A percentile compares a stretch with the other conserved stretches of the same genome.
Evolutionary conservation across 1,140 invertebrate species (phyloP).

Genomic region (Phymastichus coffea): DNA sequence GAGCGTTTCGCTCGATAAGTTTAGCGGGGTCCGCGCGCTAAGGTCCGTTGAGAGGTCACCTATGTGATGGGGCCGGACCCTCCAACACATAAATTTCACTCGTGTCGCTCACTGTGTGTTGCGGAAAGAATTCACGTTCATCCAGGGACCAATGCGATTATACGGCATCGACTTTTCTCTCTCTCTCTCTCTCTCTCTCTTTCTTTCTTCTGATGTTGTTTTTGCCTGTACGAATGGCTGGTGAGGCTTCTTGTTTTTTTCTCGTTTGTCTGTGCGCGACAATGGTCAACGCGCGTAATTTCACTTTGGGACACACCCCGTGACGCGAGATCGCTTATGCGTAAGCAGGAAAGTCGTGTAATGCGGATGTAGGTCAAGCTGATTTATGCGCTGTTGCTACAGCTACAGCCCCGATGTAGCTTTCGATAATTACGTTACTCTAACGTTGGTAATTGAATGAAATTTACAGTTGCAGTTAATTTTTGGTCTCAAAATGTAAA

Average conservation of each 20-base stretch:
- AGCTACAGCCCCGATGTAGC: slow-evolving; percentile 3
- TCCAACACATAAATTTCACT: slow-evolving; percentile 7
- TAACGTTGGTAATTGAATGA: neutral
- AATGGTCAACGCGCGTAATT: neutral
- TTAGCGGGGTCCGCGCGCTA: no score
- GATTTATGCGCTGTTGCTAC: no score
- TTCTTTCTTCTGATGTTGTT: neutral
- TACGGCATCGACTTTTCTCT: neutral
- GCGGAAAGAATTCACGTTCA: neutral
- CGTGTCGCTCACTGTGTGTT: neutral
- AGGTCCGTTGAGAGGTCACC: no score
- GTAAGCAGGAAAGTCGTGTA: neutral
- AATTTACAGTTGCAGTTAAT: slow-evolving; percentile 5
- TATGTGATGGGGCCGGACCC: neutral
- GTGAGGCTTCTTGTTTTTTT: no score
- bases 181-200: neutral
- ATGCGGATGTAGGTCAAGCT: neutral
- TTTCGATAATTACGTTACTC: slow-evolving; percentile 12
- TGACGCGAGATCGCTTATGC: neutral
- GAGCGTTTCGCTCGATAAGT: no score
- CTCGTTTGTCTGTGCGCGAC: no score
- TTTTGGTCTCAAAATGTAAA: no score
- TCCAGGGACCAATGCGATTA: neutral
- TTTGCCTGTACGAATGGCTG: no score
- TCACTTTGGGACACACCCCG: neutral